phyloP scores from a whole-genome alignment of 2,113 vertebrate species.

The Coturnix japonica region DNA sequence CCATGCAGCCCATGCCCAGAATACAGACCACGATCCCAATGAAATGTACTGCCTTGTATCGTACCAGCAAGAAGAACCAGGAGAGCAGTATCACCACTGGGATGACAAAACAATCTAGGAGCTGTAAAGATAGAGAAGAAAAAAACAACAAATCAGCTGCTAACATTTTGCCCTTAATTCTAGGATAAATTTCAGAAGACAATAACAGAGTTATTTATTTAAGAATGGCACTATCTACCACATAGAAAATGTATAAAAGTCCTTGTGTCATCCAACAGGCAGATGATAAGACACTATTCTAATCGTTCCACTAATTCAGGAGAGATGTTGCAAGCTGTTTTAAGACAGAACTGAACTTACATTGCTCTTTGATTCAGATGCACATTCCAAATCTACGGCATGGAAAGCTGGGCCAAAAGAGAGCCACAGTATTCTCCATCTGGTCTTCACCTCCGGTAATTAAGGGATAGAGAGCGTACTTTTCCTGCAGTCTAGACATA shows the following conservation, averaged over 20 bases:
- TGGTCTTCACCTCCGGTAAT: constrained; percentile 11
- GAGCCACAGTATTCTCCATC: background rate
- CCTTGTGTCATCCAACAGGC: background rate
- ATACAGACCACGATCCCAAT: constrained; percentile 91
- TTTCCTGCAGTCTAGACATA: constrained; percentile 20
- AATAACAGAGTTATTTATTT: background rate
- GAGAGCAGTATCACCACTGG: constrained; percentile 94
- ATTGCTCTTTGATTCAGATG: background rate
- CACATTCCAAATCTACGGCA: background rate
- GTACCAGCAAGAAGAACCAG: constrained; percentile 95
- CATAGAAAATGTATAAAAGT: background rate
- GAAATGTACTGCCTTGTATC: constrained; percentile 94
- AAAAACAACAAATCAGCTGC: background rate
- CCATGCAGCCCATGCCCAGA: constrained; percentile 94
- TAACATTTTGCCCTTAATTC: background rate
- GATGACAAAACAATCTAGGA: constrained; percentile 94
- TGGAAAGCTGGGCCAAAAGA: constrained; percentile 4
- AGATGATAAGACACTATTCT: background rate
- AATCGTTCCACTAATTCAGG: background rate
- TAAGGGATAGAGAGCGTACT: background rate
- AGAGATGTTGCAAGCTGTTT: background rate
- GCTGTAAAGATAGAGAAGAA: constrained; percentile 71
- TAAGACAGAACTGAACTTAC: background rate
- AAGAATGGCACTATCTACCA: background rate
- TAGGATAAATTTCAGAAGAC: background rate